Evolutionary conservation across 1,140 invertebrate species (phyloP).

Genomic region (Aricia agestis): DNA sequence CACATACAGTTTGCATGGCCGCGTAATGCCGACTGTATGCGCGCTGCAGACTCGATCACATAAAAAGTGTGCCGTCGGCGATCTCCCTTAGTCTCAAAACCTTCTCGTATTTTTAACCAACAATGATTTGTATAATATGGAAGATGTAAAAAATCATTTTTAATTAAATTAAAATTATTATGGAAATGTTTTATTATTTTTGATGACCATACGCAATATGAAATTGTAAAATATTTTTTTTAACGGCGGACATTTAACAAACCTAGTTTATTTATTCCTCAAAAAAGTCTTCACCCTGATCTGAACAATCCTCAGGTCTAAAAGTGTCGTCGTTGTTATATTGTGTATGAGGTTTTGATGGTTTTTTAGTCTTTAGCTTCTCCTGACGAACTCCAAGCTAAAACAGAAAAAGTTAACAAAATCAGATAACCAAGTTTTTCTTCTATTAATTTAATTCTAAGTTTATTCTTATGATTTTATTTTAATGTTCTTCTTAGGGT

Average conservation of each 20-base stretch:
- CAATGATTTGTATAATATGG: slow-evolving; percentile 23
- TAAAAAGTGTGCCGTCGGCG: too few species aligned
- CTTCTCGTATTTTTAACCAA: background rate
- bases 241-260: too few species aligned
- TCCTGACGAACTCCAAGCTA: slow-evolving; percentile 24
- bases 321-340: slow-evolving; percentile 60
- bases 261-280: slow-evolving; percentile 15
- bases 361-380: slow-evolving; percentile 25
- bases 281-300: slow-evolving; percentile 38
- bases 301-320: slow-evolving; percentile 53
- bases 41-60: too few species aligned
- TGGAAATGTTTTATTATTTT: slow-evolving; percentile 34
- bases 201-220: background rate
- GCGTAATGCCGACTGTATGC: too few species aligned
- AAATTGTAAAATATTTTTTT: too few species aligned
- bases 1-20: too few species aligned
- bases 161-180: slow-evolving; percentile 51
- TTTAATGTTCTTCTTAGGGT: too few species aligned
- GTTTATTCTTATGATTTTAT: too few species aligned
- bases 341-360: slow-evolving; percentile 32
- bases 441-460: too few species aligned
- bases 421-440: too few species aligned
- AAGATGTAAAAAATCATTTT: slow-evolving; percentile 58
- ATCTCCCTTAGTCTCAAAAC: background rate
- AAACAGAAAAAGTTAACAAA: background rate